Conservation (phyloP, 2,888 invertebrate genomes). For the Malthinus flaveolus region DNA sequence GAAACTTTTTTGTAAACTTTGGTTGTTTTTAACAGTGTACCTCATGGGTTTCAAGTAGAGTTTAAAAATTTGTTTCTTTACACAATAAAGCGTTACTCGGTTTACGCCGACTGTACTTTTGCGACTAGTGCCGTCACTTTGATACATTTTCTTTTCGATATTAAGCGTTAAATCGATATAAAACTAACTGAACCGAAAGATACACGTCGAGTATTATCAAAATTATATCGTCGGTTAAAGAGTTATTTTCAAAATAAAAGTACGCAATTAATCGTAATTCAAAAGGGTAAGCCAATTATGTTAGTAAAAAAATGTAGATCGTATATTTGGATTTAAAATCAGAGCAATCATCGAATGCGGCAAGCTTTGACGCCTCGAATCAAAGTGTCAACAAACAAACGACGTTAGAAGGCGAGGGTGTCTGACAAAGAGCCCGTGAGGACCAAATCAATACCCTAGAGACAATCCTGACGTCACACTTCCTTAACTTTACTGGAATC, state of each 20-base stretch:
- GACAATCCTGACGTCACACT: slow-evolving; percentile 45
- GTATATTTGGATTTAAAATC: slow-evolving; percentile 29
- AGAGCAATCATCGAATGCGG: slow-evolving; percentile 31
- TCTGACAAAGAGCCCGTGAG: slow-evolving; percentile 41
- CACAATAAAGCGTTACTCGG: too few species aligned
- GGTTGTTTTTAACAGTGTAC: too few species aligned
- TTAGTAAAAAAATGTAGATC: slow-evolving; percentile 14
- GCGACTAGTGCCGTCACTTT: slow-evolving; percentile 5
- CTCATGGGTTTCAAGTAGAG: too few species aligned
- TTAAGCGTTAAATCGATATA: too few species aligned
- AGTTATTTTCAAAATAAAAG: background rate
- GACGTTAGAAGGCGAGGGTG: slow-evolving; percentile 47
- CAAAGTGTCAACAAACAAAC: slow-evolving; percentile 53
- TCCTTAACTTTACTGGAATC: slow-evolving; percentile 33
- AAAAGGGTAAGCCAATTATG: background rate
- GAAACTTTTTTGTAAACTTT: too few species aligned
- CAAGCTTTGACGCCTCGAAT: slow-evolving; percentile 39
- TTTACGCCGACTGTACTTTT: slow-evolving; percentile 10
- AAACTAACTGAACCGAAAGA: too few species aligned
- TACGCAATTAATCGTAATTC: background rate
- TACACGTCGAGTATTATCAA: background rate
- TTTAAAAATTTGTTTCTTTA: too few species aligned
- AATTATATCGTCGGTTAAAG: background rate
- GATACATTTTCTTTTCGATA: too few species aligned
- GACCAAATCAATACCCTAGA: slow-evolving; percentile 48